Base-by-base conservation (phyloP, 2,113 vertebrate species). In the Gorsachius goisagi region DNA sequence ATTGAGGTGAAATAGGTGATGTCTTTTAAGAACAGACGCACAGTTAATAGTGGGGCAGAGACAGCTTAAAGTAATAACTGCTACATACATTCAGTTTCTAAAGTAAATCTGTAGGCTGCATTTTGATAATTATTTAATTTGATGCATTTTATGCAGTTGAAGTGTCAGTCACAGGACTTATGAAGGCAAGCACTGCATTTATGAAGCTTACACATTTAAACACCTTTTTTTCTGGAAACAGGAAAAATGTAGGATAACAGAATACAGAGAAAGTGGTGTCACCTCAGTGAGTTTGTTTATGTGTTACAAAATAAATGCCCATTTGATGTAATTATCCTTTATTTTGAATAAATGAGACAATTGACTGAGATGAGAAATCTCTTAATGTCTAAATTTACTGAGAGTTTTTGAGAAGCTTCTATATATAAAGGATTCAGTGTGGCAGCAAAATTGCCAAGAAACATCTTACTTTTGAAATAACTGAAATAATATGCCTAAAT, bases 61-160 rank as follows among this genome's bases (percentile, higher is more conserved):
- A 49, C 19, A 60, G 30, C 10, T 79, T 90, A 55, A 80, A 91
- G 75, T 39, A 79, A 24, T 26, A 50, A 47, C 41, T 44, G 21
- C 33, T 59, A 69, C 58, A 35, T 86, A 16, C 27, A 5, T 60
- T 77, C 44, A n/a, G 35, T 90, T 92, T 84, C 67, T 80, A 19
- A 78, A 88, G 39, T 47, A 52, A 73, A 83, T 90, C 19, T 45
- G 32, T 50, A 47, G 74, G 28, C 37, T 6, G 3, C 20, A 11
- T 93, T 96, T 85, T 81, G n/a, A 62, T 90, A 2, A 20, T 83
- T 90, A 71, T 78, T 95, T 93, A 64, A 68, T 90, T 80, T 79
- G 1, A 11, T 60, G 33, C 50, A 30, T 83, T 92, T 83, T 84
- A 56, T 86, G 55, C 72, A 39, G 44, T 69, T 88, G 39, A 84